Percentiles rank a stretch among this genome's conserved stretches.
Evolutionary conservation across 2,797 vertebrate genomes (phyloP).

Genomic region (Mallotus villosus): DNA sequence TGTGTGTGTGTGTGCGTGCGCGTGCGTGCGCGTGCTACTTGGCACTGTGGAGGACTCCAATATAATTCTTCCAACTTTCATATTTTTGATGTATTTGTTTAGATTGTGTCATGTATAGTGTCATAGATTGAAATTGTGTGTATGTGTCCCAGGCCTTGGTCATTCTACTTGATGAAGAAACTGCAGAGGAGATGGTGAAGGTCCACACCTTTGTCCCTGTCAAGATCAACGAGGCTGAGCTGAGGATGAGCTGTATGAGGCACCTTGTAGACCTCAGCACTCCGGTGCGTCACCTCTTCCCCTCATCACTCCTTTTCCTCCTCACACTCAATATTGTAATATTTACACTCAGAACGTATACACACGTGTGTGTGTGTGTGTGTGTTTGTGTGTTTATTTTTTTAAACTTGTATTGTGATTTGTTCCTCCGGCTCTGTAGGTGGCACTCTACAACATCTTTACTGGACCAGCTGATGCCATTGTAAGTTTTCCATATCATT

Average conservation of each 20-base stretch:
- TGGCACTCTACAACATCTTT: constrained; percentile 68
- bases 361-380: too few relatives aligned
- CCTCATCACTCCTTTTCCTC: neutral
- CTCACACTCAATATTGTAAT: too few relatives aligned
- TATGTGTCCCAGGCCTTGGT: constrained; percentile 73
- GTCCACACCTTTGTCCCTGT: constrained; percentile 78
- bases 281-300: constrained; percentile 68
- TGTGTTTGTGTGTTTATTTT: neutral
- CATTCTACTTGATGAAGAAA: constrained; percentile 69
- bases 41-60: too few relatives aligned
- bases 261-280: constrained; percentile 69
- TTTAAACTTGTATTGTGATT: neutral
- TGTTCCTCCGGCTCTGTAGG: constrained; percentile 37
- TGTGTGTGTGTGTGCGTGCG: neutral
- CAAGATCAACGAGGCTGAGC: constrained; percentile 70
- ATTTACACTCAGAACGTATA: too few relatives aligned
- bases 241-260: constrained; percentile 69
- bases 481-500: constrained; percentile 46
- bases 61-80: too few relatives aligned
- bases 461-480: constrained; percentile 45
- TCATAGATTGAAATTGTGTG: neutral
- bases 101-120: too few relatives aligned
- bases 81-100: too few relatives aligned
- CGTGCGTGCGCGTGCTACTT: too few relatives aligned
- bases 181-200: constrained; percentile 84